These are phyloP conservation scores for Drosophila murphyi DNA, from an alignment of 1,140 invertebrate species.

Conservation along the genomic window DNA sequence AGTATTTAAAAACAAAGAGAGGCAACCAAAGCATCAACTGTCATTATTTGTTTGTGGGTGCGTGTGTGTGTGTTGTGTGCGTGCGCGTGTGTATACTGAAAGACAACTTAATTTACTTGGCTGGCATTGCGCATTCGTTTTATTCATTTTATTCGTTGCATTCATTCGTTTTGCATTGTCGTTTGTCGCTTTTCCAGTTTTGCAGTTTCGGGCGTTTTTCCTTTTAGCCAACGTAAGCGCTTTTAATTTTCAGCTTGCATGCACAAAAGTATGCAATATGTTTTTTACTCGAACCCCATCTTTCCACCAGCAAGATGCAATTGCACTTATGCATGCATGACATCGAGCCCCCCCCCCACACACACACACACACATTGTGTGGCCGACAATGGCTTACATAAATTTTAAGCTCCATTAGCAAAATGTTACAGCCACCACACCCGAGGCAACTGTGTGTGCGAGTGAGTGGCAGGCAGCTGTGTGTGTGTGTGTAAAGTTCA, in stretches of 20 bases:
- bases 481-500: conserved; percentile 58
- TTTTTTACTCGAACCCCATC: conserved; percentile 40
- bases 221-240: conserved; percentile 71
- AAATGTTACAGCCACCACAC: conserved; percentile 69
- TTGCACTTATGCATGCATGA: conserved; percentile 80
- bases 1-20: conserved; percentile 5
- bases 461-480: background rate
- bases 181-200: conserved; percentile 43
- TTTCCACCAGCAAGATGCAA: conserved; percentile 20
- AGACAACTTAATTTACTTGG: conserved; percentile 67
- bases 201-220: conserved; percentile 9
- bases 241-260: conserved; percentile 83
- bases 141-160: conserved; percentile 44
- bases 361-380: conserved; percentile 34
- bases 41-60: conserved; percentile 2
- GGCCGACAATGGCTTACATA: conserved; percentile 78
- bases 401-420: conserved; percentile 83
- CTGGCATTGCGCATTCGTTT: conserved; percentile 44
- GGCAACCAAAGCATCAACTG: conserved; percentile 20
- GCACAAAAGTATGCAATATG: conserved; percentile 83
- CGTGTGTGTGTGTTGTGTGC: conserved; percentile 2
- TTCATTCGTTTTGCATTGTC: conserved; percentile 58
- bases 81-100: conserved; percentile 16
- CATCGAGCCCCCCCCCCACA: conserved; percentile 42
- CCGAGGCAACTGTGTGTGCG: conserved; percentile 54